A percentile compares a stretch with the other conserved stretches of the same genome.
Evolutionary conservation across 2,888 invertebrate genomes (phyloP).

Genomic region (Pammene fasciana): DNA sequence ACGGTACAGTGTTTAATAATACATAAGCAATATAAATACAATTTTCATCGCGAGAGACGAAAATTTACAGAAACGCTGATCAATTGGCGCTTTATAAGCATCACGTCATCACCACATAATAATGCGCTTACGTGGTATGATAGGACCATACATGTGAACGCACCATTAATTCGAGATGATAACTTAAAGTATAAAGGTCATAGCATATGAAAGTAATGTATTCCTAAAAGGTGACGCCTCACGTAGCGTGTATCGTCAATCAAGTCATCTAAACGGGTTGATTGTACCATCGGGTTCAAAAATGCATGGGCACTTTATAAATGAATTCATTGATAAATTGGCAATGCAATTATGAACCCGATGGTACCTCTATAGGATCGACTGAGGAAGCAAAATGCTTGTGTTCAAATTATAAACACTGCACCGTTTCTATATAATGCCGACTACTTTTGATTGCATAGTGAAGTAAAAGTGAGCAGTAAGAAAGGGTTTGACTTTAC

Average conservation of each 20-base stretch:
- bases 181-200: too few species aligned
- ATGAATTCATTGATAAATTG: too few species aligned
- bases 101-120: too few species aligned
- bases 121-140: too few species aligned
- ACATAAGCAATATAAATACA: background rate
- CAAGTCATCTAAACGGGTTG: background rate
- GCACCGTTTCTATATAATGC: background rate
- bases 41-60: background rate
- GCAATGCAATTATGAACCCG: too few species aligned
- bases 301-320: too few species aligned
- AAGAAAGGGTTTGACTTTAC: background rate
- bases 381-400: background rate
- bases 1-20: constrained; percentile 5
- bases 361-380: too few species aligned
- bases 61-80: background rate
- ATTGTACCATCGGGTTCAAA: background rate
- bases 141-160: too few species aligned
- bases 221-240: background rate
- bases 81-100: background rate
- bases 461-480: constrained; percentile 9
- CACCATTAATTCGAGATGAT: too few species aligned
- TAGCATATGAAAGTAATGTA: too few species aligned
- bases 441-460: constrained; percentile 1
- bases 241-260: background rate
- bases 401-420: constrained; percentile 11